Evolutionary conservation across 1,140 invertebrate species (phyloP).

Genomic region (Achatina immaculata): DNA sequence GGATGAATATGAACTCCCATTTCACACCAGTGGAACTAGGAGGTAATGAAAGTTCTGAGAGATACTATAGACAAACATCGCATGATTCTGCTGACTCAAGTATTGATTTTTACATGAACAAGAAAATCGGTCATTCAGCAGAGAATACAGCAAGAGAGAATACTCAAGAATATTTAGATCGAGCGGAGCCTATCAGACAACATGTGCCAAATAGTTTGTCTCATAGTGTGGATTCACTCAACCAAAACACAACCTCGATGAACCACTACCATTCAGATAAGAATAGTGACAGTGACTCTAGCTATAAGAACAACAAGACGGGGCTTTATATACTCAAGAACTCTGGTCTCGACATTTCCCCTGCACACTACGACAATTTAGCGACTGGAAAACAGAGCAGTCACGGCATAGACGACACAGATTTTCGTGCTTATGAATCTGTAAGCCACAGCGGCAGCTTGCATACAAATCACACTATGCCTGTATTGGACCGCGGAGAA

Average conservation of each 20-base stretch:
- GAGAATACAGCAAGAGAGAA: background rate
- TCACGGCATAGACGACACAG: background rate
- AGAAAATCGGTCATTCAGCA: too few species aligned
- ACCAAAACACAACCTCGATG: background rate
- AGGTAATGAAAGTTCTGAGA: too few species aligned
- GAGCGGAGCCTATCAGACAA: background rate
- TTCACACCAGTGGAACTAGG: too few species aligned
- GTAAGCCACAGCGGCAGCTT: too few species aligned
- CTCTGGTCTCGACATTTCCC: constrained; percentile 4
- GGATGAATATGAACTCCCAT: too few species aligned
- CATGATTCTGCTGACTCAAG: too few species aligned
- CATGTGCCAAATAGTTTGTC: background rate
- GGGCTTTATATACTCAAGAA: background rate
- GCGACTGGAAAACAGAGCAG: background rate
- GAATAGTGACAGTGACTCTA: background rate
- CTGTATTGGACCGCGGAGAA: too few species aligned
- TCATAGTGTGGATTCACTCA: background rate
- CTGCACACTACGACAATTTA: background rate
- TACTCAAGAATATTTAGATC: background rate
- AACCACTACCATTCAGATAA: background rate
- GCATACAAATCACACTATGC: too few species aligned
- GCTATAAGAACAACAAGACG: background rate
- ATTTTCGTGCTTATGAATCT: background rate
- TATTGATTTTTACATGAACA: too few species aligned
- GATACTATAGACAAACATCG: too few species aligned